phyloP scores from a whole-genome alignment of 2,797 vertebrate species.

The Allobates femoralis region DNA sequence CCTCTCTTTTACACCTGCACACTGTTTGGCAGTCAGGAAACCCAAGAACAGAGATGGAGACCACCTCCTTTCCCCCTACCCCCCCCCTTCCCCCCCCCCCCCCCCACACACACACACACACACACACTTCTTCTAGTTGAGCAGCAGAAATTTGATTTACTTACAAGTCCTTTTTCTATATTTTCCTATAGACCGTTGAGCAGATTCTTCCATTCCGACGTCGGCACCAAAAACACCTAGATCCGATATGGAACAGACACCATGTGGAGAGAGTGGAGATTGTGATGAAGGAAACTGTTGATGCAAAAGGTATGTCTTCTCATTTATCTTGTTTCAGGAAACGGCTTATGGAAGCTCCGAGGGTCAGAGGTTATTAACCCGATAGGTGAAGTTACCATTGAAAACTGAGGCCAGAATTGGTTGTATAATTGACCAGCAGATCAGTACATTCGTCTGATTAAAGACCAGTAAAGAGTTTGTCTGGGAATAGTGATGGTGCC shows the following conservation, averaged over 20 bases:
- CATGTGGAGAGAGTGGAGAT: constrained; percentile 93
- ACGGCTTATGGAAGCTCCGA: not conserved
- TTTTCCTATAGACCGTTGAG: constrained; percentile 81
- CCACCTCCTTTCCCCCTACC: too few species aligned
- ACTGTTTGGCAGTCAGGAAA: too few species aligned
- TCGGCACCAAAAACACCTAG: constrained; percentile 84
- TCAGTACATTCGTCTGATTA: too few species aligned
- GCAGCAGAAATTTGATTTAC: not conserved
- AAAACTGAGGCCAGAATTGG: not conserved
- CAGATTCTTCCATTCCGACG: constrained; percentile 93
- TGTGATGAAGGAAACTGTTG: constrained; percentile 91
- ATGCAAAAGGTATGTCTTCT: constrained; percentile 84
- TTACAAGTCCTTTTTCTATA: not conserved
- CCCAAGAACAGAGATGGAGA: too few species aligned
- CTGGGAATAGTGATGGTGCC: too few species aligned
- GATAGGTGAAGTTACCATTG: not conserved
- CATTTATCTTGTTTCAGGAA: not conserved
- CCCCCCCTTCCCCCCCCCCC: too few species aligned
- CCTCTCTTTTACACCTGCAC: too few species aligned
- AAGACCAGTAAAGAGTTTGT: too few species aligned
- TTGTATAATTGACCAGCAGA: not conserved
- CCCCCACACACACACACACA: too few species aligned
- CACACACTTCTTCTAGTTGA: too few species aligned
- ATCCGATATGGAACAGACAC: constrained; percentile 90
- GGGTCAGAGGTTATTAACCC: not conserved